phyloP scores from a whole-genome alignment of 2,888 invertebrate species.

The Teleiodes luculella region DNA sequence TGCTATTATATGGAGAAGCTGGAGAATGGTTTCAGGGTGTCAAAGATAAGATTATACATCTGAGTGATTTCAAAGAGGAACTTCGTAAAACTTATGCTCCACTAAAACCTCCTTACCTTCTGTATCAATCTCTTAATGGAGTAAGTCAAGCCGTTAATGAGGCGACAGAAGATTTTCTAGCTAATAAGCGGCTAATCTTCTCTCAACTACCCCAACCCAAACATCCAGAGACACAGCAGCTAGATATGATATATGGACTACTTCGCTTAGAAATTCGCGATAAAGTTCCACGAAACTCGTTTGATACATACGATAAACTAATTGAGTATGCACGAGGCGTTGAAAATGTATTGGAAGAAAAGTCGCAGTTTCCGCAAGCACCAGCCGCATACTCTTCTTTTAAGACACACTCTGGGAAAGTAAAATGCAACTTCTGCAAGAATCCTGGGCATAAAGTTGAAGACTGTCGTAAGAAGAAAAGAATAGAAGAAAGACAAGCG shows the following conservation, averaged over 20 bases:
- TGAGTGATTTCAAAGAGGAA: conserved; percentile 3
- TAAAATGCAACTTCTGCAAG: too few relatives aligned
- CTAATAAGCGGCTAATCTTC: conserved; percentile 9
- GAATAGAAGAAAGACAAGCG: too few relatives aligned
- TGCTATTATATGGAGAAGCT: conserved; percentile 14
- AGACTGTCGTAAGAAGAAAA: too few relatives aligned
- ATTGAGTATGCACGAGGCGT: not conserved
- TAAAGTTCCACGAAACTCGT: not conserved
- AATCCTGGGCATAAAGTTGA: too few relatives aligned
- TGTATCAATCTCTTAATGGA: not conserved
- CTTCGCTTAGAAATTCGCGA: conserved; percentile 5
- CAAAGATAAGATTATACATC: not conserved
- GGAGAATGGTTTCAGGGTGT: conserved; percentile 16
- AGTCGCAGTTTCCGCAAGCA: not conserved
- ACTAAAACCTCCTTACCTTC: conserved; percentile 1
- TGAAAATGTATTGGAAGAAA: not conserved
- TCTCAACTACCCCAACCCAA: conserved; percentile 4
- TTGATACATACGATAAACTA: not conserved
- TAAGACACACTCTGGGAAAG: too few relatives aligned
- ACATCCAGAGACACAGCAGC: not conserved
- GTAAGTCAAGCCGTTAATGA: not conserved
- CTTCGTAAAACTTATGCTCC: conserved; percentile 14
- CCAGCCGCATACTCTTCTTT: too few relatives aligned
- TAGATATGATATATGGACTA: conserved; percentile 9
- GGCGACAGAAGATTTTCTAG: conserved; percentile 7